A percentile compares a stretch with the other conserved stretches of the same genome.
Evolutionary conservation across 2,888 invertebrate genomes (phyloP).

Genomic region (Orthonevra nobilis): DNA sequence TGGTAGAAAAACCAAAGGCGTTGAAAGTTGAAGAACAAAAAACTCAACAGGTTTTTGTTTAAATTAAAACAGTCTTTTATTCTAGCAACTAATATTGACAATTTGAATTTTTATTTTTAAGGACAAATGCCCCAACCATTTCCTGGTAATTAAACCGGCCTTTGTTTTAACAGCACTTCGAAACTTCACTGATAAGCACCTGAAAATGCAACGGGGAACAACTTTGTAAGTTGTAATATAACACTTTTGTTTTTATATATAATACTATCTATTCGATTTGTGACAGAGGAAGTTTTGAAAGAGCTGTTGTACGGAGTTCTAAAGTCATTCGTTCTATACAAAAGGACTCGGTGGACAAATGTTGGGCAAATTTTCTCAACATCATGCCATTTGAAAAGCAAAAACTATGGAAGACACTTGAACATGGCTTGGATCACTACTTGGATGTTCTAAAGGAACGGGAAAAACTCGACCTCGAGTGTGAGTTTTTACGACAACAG

Average conservation of each 20-base stretch:
- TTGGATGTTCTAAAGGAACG: slow-evolving; percentile 82
- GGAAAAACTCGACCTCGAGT: slow-evolving; percentile 85
- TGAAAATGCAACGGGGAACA: slow-evolving; percentile 50
- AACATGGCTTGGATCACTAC: slow-evolving; percentile 79
- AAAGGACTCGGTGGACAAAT: slow-evolving; percentile 83
- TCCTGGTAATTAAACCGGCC: slow-evolving; percentile 85
- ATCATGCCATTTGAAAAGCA: slow-evolving; percentile 84
- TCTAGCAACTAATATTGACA: neutral
- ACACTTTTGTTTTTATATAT: slow-evolving; percentile 14
- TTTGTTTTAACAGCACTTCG: slow-evolving; percentile 85
- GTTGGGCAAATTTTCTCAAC: slow-evolving; percentile 85
- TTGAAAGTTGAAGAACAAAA: neutral
- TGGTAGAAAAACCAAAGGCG: slow-evolving; percentile 7
- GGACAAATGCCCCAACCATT: slow-evolving; percentile 81
- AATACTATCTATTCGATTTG: neutral
- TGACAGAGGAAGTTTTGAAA: slow-evolving; percentile 47
- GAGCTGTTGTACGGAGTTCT: slow-evolving; percentile 31
- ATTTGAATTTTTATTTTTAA: slow-evolving; percentile 17
- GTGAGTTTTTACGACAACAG: slow-evolving; percentile 83
- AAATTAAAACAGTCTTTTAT: neutral
- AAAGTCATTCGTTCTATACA: neutral
- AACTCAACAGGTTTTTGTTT: slow-evolving; percentile 10
- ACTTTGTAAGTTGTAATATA: slow-evolving; percentile 53
- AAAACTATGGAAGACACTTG: slow-evolving; percentile 84
- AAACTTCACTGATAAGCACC: slow-evolving; percentile 82